phyloP scores from a whole-genome alignment of 2,888 invertebrate genomes.

The Globia sparganii region DNA sequence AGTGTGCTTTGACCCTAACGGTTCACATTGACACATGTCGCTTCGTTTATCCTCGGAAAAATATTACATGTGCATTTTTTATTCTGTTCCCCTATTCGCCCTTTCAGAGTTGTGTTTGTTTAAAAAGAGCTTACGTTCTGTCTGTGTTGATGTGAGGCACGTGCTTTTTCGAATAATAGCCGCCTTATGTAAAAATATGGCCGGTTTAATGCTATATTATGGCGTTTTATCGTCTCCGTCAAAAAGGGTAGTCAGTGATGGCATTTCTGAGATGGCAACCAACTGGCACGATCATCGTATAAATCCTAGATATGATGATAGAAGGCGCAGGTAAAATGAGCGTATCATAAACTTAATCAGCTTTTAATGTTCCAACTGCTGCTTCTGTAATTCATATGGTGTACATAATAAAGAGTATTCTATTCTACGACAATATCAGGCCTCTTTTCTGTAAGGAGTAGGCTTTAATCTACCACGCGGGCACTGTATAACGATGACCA shows the following conservation, averaged over 20 bases:
- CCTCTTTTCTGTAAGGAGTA: not conserved
- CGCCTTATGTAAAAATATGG: not conserved
- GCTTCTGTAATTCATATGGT: not conserved
- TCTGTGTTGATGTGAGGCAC: conserved; percentile 7
- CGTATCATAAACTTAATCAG: not conserved
- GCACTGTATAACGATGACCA: not conserved
- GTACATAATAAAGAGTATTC: no score
- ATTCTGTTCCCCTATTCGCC: conserved; percentile 28
- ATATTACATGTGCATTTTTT: conserved; percentile 58
- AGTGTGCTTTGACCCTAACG: conserved; percentile 43
- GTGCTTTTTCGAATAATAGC: not conserved
- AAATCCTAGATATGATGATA: not conserved
- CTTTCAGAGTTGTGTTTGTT: conserved; percentile 41
- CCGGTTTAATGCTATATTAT: conserved; percentile 8
- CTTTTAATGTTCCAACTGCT: not conserved
- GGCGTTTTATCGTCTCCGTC: not conserved
- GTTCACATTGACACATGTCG: conserved; percentile 58
- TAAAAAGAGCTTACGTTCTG: conserved; percentile 29
- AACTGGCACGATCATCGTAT: not conserved
- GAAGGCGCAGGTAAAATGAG: not conserved
- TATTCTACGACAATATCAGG: not conserved
- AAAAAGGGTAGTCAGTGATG: no score
- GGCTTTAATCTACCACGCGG: no score
- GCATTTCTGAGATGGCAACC: not conserved
- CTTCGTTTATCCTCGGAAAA: conserved; percentile 48